Base-by-base conservation (phyloP, 2,113 vertebrate genomes). In the Tenrec ecaudatus region DNA sequence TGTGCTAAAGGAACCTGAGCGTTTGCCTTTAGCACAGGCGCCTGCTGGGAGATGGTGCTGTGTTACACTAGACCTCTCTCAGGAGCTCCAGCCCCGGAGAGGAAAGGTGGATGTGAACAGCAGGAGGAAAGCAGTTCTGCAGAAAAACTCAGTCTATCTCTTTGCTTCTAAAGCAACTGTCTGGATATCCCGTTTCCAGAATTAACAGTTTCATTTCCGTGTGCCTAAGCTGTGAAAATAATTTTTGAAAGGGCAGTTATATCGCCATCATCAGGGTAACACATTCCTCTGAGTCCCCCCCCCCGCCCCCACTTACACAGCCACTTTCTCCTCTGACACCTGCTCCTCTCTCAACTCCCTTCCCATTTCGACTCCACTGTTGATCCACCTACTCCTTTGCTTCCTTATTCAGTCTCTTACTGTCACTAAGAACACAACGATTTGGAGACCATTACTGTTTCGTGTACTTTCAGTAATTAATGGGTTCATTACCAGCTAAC, bases 161-260 rank as follows among this genome's bases (percentile, higher is more conserved):
- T 6, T 89, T 77, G 53, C 57, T 86, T 83, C 60, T 90, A 1
- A 77, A 88, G 66, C 31, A 91, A 53, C 47, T 91, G 80, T 10
- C 16, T 36, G 64, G 9, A 64, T 38, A 94, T 14, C 68, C 58
- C 71, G 27, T 73, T 89, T 86, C 80, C n/a, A 82, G 40, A 92
- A 91, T 78, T 79, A 58, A 86, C 19, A 80, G 27, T 25, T 43
- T n/a, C 80, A 83, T 92, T 95, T 95, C 68, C 64, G 73, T 79
- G 71, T 38, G 23, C 23, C 53, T 76, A 81, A 82, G 9, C 66
- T 86, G 68, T 57, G 4, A 69, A 73, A 92, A 80, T 69, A 66
- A 27, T 68, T n/a, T 17, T 64, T 89, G 82, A 36, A 94, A 94
- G 92, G 53, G 86, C 90, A 94, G 84, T 68, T 22, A 62, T 0